phyloP scores from a whole-genome alignment of 2,113 vertebrate genomes.

The Uria lomvia region DNA sequence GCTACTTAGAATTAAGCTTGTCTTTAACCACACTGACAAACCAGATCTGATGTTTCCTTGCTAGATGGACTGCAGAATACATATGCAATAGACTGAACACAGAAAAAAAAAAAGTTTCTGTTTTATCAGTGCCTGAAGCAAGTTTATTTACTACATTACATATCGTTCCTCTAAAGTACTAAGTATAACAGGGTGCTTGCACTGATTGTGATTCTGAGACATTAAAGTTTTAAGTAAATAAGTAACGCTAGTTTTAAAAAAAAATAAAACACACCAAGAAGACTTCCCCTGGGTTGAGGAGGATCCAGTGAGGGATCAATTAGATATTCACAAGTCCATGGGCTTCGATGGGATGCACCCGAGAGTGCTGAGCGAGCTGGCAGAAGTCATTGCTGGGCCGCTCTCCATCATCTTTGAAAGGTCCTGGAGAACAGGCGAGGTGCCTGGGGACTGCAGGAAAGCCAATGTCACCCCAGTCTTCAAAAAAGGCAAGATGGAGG shows the following conservation, averaged over 20 bases:
- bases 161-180: not conserved
- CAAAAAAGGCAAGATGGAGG: too few relatives aligned
- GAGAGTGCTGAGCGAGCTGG: too few relatives aligned
- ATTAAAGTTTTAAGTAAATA: not conserved
- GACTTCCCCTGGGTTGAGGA: too few relatives aligned
- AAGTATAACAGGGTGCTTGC: not conserved
- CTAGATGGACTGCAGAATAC: not conserved
- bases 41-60: not conserved
- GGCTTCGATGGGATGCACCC: too few relatives aligned
- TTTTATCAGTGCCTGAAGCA: not conserved
- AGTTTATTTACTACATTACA: not conserved
- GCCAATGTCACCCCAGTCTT: too few relatives aligned
- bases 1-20: not conserved
- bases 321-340: too few relatives aligned
- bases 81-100: not conserved
- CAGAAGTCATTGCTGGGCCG: too few relatives aligned
- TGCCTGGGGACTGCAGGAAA: too few relatives aligned
- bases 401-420: too few relatives aligned
- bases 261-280: not conserved
- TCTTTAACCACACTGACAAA: not conserved
- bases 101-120: not conserved
- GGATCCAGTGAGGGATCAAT: too few relatives aligned
- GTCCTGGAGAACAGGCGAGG: too few relatives aligned
- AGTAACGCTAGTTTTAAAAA: not conserved
- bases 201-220: not conserved